These are phyloP conservation scores for Eucera pruinosa DNA, from an alignment of 2,888 invertebrate genomes.

Conservation along the genomic window DNA sequence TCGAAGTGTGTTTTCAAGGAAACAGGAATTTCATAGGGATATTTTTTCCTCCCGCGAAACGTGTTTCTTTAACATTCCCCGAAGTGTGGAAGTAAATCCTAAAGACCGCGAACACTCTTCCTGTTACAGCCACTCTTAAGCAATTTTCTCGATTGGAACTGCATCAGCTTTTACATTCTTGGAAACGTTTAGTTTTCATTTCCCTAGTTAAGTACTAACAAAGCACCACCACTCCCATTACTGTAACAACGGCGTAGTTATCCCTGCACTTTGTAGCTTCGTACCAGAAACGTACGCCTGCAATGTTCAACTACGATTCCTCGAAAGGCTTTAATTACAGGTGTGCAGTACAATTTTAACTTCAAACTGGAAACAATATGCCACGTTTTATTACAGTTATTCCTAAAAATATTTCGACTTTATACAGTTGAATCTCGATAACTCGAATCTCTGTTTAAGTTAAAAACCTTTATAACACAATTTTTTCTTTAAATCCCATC, in stretches of 20 bases:
- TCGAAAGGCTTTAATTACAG: constrained; percentile 62
- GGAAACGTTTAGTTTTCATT: constrained; percentile 72
- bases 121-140: constrained; percentile 44
- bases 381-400: no score
- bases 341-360: constrained; percentile 33
- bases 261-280: constrained; percentile 47
- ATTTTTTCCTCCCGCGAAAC: constrained; percentile 22
- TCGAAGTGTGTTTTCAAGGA: not conserved
- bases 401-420: no score
- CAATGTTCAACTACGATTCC: constrained; percentile 51
- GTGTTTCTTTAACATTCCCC: constrained; percentile 41
- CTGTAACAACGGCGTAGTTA: constrained; percentile 60
- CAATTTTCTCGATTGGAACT: constrained; percentile 67
- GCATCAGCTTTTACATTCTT: constrained; percentile 58
- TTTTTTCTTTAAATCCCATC: no score
- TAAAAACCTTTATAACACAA: no score
- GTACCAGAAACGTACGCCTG: constrained; percentile 19
- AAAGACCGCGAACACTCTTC: constrained; percentile 43
- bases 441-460: no score
- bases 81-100: constrained; percentile 52
- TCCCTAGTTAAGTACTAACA: constrained; percentile 65
- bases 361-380: not conserved
- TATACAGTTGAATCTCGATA: no score
- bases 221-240: constrained; percentile 65
- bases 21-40: constrained; percentile 15